A percentile compares a stretch with the other conserved stretches of the same genome.
Conservation (phyloP, 2,888 invertebrate genomes). For the Drosophila multiciliata region DNA sequence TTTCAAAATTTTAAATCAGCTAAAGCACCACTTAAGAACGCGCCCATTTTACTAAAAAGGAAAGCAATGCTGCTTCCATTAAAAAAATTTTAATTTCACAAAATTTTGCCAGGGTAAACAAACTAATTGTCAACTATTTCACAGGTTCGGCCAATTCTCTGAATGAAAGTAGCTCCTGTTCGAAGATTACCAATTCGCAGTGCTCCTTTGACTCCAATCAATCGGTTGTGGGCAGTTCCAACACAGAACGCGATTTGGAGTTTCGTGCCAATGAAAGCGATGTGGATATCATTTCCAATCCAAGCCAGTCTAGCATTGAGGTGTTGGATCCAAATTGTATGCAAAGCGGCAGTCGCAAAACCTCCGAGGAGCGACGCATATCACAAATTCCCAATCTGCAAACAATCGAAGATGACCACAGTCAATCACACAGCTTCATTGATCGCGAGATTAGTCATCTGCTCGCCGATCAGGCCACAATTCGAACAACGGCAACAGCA, state of each 20-base stretch:
- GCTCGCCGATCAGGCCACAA: conserved; percentile 24
- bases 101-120: not conserved
- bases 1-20: conserved; percentile 41
- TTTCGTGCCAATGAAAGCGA: conserved; percentile 87
- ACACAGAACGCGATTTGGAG: conserved; percentile 81
- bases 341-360: conserved; percentile 76
- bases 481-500: not conserved
- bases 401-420: conserved; percentile 84
- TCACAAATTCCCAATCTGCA: conserved; percentile 85
- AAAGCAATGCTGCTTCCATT: conserved; percentile 67
- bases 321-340: conserved; percentile 85
- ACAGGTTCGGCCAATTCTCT: conserved; percentile 85
- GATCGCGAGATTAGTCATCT: conserved; percentile 67
- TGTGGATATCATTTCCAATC: conserved; percentile 89
- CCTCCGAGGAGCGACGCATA: conserved; percentile 86
- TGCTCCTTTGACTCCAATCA: conserved; percentile 85
- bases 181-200: conserved; percentile 84
- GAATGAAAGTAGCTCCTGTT: conserved; percentile 85
- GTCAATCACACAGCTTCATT: conserved; percentile 67
- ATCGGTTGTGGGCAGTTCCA: conserved; percentile 84
- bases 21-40: conserved; percentile 25
- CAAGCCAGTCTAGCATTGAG: conserved; percentile 90
- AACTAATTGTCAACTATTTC: conserved; percentile 21
- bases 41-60: conserved; percentile 29
- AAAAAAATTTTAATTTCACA: conserved; percentile 16